Base-by-base conservation (phyloP, 2,113 vertebrate genomes). In the Nasalis larvatus region DNA sequence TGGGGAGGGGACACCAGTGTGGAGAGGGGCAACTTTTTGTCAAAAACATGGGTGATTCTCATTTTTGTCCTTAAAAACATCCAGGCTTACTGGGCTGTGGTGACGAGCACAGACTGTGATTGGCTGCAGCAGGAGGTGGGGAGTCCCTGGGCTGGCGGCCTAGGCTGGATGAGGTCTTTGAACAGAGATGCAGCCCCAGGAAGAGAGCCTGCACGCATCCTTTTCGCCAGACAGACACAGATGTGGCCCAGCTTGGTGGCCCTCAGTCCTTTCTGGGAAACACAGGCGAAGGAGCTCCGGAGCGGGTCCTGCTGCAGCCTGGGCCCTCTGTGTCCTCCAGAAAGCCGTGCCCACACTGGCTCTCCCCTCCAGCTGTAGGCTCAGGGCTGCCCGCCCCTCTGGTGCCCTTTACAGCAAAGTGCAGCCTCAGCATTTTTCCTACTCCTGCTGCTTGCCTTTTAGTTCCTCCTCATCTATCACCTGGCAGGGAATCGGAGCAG, bases 41-140 rank as follows among this genome's bases (percentile, higher is more conserved):
- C 81, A 40, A 66, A 71, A 63, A 68, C 12, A 0, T 18, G 40
- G 35, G 35, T 49, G 37, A 10, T 49, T 85, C 87, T 45, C 27
- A 30, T 71, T 77, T 81, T 30, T 66, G 84, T 37, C 76, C 81
- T 92, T 87, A 90, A 88, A 74, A 91, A 37, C 30, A 92, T n/a
- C 32, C 8, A 40, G 40, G 52, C 40, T 37, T 18, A 17, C 8
- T 3, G 0, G 6, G 37, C 47, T 32, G 2, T 4, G 4, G 20
- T 30, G 60, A n/a, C 23, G 32, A 58, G 42, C n/a, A 6, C 1
- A 1, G 17, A 73, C 21, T 45, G 6, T 17, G 60, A 69, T 18
- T 66, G 60, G 68, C 88, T 58, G 8, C 14, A 17, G 35, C 9
- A 35, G 69, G 32, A 32, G 49, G 23, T 25, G 17, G 25, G 42